Evolutionary conservation across 2,797 vertebrate species (phyloP), one percentile per base, ranked within the genome.

Genomic region (Microcaecilia unicolor): DNA sequence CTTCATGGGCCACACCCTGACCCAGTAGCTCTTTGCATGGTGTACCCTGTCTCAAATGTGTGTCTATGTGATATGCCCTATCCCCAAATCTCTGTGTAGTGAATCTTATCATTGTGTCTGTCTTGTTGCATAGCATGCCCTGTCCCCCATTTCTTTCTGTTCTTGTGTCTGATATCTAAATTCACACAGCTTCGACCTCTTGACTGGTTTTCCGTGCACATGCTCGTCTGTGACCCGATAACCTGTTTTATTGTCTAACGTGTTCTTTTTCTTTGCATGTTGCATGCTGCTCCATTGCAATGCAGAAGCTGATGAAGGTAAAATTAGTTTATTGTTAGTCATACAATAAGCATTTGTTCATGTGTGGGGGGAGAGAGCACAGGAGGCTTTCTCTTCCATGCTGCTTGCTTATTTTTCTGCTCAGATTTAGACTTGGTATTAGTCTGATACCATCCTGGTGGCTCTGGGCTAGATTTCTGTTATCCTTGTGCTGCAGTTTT

Each of bases 221-320:
- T 19, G 58, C 66, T 51, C 32, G 32, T n/a, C n/a, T n/a, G n/a
- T n/a, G n/a, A n/a, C 42, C 37, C 20, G 15, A 24, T 11, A 3
- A 42, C 40, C 57, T 41, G 32, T 4, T 18, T 21, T 44, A 51
- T 65, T 25, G 69, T 84, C 86, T 90, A 90, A 91, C 81, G 61
- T 17, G 49, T 32, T 89, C 70, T 90, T 82, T 94, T 83, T 87
- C 78, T 87, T 95, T 58, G 93, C 91, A 93, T 92, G 91, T 84
- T 96, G 95, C 93, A 97, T 96, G 93, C 84, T 64, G 90, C 65
- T 76, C 72, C 81, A 70, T 89, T 77, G 80, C 88, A 85, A 89
- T 72, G 58, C 92, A 97, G 95, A 92, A 60, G 78, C 76, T 64
- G 81, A 89, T 11, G 89, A 94, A 97, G 95, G 92, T 98, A 97